These are phyloP conservation scores for Platalea minor DNA, from an alignment of 2,797 vertebrate species.

Conservation along the genomic window DNA sequence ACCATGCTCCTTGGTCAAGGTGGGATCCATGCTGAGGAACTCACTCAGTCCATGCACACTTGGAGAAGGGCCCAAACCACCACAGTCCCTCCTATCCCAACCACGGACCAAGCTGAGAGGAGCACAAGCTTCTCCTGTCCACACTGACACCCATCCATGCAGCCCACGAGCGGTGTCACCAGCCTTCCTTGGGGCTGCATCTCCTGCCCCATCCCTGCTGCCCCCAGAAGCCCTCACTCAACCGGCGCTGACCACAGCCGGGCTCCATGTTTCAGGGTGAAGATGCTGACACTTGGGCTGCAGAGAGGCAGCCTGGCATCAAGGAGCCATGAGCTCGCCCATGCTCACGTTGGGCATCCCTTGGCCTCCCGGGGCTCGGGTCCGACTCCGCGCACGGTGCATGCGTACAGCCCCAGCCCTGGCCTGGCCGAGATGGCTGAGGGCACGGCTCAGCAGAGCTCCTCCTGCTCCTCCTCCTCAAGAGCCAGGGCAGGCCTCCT, in stretches of 20 bases:
- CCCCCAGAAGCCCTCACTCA: not conserved
- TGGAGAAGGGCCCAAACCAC: not conserved
- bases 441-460: not conserved
- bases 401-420: accelerated
- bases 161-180: not conserved
- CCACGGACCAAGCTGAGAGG: accelerated
- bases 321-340: accelerated
- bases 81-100: not conserved
- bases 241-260: not conserved
- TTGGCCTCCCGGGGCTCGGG: accelerated
- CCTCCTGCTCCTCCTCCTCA: not conserved
- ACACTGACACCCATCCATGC: not conserved
- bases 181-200: accelerated
- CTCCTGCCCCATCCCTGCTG: not conserved
- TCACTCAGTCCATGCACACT: accelerated
- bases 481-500: not conserved
- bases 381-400: accelerated
- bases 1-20: accelerated
- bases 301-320: not conserved
- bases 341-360: accelerated
- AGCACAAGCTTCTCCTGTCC: not conserved
- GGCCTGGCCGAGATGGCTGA: not conserved
- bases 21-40: not conserved
- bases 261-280: not conserved
- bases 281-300: not conserved